Evolutionary conservation across 1,140 invertebrate genomes (phyloP).

Genomic region (Microplitis demolitor): DNA sequence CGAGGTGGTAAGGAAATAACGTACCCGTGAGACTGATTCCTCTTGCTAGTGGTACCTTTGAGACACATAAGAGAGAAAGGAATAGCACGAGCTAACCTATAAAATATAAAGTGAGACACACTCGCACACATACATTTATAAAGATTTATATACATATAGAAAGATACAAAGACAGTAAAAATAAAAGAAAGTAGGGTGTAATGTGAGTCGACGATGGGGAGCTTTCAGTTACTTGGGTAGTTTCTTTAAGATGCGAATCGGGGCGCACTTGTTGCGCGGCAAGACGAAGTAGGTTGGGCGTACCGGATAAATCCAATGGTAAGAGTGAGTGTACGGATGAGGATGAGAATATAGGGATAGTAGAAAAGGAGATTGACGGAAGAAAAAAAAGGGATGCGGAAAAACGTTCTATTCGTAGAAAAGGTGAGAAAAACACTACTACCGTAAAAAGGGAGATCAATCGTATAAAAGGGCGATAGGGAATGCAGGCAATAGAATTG

Average conservation of each 20-base stretch:
- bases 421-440: slow-evolving; percentile 33
- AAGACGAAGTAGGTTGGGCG: slow-evolving; percentile 36
- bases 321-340: slow-evolving; percentile 24
- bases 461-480: slow-evolving; percentile 32
- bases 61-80: slow-evolving; percentile 11
- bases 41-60: not conserved
- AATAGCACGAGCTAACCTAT: not conserved
- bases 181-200: not conserved
- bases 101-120: slow-evolving; percentile 5
- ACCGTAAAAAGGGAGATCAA: not conserved
- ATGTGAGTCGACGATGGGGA: slow-evolving; percentile 4
- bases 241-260: slow-evolving; percentile 59
- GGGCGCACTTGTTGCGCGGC: slow-evolving; percentile 58
- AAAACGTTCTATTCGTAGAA: not conserved
- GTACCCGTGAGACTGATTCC: slow-evolving; percentile 18
- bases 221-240: slow-evolving; percentile 30
- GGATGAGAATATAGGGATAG: slow-evolving; percentile 29
- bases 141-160: not conserved
- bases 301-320: slow-evolving; percentile 17
- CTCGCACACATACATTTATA: not conserved
- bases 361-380: slow-evolving; percentile 17
- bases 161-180: slow-evolving; percentile 17
- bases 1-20: slow-evolving; percentile 20
- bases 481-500: slow-evolving; percentile 55
- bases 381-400: slow-evolving; percentile 32